Percentiles rank a stretch among this genome's conserved stretches.
Conservation (phyloP, 2,888 invertebrate genomes). For the Dicycla oo region DNA sequence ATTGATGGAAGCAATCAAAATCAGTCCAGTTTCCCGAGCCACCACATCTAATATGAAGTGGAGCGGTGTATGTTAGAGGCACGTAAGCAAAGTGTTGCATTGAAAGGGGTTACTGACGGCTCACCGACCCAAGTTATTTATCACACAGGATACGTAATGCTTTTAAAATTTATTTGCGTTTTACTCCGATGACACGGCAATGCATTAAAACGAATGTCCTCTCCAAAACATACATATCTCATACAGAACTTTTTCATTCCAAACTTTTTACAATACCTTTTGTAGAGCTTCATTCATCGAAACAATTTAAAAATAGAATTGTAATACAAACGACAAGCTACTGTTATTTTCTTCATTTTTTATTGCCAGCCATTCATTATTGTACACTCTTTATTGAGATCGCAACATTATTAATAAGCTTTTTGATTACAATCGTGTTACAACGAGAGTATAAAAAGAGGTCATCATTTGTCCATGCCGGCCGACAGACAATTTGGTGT, state of each 20-base stretch:
- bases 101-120: slow-evolving; percentile 81
- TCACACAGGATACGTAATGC: slow-evolving; percentile 83
- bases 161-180: slow-evolving; percentile 87
- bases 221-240: slow-evolving; percentile 77
- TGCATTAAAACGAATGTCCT: slow-evolving; percentile 78
- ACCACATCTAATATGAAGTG: slow-evolving; percentile 48
- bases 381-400: slow-evolving; percentile 73
- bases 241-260: slow-evolving; percentile 58
- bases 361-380: slow-evolving; percentile 68
- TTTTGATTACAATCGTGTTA: slow-evolving; percentile 77
- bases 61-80: slow-evolving; percentile 38
- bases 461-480: slow-evolving; percentile 75
- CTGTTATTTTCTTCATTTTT: slow-evolving; percentile 62
- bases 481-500: slow-evolving; percentile 76
- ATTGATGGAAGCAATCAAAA: slow-evolving; percentile 62
- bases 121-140: slow-evolving; percentile 81
- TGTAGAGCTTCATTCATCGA: slow-evolving; percentile 73
- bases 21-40: slow-evolving; percentile 58
- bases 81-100: slow-evolving; percentile 57
- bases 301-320: slow-evolving; percentile 76
- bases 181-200: slow-evolving; percentile 78
- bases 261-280: slow-evolving; percentile 62
- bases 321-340: slow-evolving; percentile 60
- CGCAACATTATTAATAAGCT: slow-evolving; percentile 74
- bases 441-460: slow-evolving; percentile 75